A percentile compares a stretch with the other conserved stretches of the same genome.
Evolutionary conservation across 2,888 invertebrate species (phyloP).

Genomic region (Cephus runcator): DNA sequence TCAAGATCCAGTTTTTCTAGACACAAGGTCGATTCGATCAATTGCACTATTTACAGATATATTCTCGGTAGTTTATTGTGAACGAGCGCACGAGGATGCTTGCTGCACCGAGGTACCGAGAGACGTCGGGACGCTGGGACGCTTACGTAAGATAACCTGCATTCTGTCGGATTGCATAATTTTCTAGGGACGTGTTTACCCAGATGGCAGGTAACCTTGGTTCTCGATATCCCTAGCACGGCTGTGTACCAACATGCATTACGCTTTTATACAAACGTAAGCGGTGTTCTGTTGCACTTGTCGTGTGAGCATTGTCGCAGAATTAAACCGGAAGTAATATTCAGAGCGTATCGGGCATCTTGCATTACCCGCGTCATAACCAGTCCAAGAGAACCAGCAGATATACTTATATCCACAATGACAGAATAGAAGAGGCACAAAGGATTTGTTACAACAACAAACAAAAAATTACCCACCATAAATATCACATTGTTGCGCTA

Average conservation of each 20-base stretch:
- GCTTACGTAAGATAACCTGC: not conserved
- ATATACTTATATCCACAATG: not conserved
- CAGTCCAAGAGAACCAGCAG: not conserved
- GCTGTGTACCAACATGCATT: not conserved
- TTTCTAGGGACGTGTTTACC: not conserved
- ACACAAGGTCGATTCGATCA: not conserved
- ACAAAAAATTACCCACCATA: not conserved
- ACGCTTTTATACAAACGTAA: not conserved
- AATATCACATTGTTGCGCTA: too few relatives aligned
- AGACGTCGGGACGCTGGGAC: not conserved
- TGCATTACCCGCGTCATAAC: conserved; percentile 31
- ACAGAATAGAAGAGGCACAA: not conserved
- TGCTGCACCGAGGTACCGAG: not conserved
- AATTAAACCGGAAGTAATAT: conserved; percentile 47
- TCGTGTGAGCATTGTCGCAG: conserved; percentile 30
- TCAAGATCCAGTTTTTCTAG: not conserved
- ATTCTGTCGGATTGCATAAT: not conserved
- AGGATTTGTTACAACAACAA: not conserved
- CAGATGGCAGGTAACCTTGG: conserved; percentile 4
- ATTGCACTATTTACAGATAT: not conserved
- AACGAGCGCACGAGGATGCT: not conserved
- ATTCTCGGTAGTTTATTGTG: not conserved
- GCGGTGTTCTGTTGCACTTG: conserved; percentile 42
- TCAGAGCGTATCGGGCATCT: conserved; percentile 52
- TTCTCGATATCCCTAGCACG: not conserved